Evolutionary conservation across 37 sponge, comb jelly and placozoan species (phyloP).

Genomic region (Tethya wilhelma): DNA sequence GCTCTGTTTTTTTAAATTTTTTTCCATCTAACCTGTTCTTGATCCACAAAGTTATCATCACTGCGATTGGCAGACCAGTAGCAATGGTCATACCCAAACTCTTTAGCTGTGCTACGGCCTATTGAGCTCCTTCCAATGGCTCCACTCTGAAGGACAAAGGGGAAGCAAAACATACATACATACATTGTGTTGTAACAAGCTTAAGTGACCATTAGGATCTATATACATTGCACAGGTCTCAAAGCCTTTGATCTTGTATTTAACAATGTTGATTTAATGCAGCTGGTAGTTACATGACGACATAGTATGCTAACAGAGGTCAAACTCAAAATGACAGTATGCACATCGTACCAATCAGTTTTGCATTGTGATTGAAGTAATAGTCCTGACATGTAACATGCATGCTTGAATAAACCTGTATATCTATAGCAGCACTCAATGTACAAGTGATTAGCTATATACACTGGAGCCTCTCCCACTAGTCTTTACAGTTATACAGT

Average conservation of each 20-base stretch:
- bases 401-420: too few species aligned
- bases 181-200: too few species aligned
- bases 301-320: too few species aligned
- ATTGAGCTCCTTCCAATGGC: background rate
- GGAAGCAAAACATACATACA: background rate
- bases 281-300: too few species aligned
- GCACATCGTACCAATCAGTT: too few species aligned
- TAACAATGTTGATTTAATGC: too few species aligned
- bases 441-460: background rate
- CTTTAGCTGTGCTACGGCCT: conserved; percentile 24
- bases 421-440: background rate
- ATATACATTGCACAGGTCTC: too few species aligned
- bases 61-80: conserved; percentile 76
- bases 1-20: background rate
- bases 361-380: background rate
- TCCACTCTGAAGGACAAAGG: conserved; percentile 8
- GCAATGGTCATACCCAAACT: conserved; percentile 82
- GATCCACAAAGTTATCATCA: conserved; percentile 56
- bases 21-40: conserved; percentile 57
- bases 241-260: too few species aligned
- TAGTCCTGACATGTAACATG: background rate
- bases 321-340: too few species aligned
- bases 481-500: too few species aligned
- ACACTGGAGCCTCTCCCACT: too few species aligned
- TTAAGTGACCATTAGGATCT: too few species aligned